phyloP scores from a whole-genome alignment of 2,113 vertebrate genomes.

The Suricata suricatta region DNA sequence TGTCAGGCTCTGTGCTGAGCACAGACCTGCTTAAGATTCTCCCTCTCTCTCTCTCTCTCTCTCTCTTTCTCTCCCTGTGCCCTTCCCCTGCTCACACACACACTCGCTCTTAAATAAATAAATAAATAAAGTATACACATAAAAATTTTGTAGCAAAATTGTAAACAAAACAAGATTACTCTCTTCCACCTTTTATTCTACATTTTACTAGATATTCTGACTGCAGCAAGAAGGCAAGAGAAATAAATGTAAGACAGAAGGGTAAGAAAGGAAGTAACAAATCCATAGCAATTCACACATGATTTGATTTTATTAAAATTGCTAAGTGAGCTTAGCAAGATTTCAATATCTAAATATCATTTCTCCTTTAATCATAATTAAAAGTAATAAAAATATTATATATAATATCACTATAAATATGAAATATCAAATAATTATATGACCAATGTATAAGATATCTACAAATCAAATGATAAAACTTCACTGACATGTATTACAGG shows the following conservation, averaged over 20 bases:
- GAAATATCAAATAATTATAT: neutral
- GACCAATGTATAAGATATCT: neutral
- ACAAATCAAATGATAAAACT: neutral
- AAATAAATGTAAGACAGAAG: neutral
- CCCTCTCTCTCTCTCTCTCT: accelerated
- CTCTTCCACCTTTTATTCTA: neutral
- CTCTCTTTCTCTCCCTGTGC: too few species aligned
- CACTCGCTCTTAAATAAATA: neutral
- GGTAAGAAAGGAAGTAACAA: neutral
- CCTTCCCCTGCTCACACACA: too few species aligned
- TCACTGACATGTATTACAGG: neutral
- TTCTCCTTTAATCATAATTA: neutral
- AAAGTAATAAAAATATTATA: neutral
- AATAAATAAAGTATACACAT: constrained; percentile 1
- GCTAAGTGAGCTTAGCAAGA: neutral
- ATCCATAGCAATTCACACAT: neutral
- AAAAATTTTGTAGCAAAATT: neutral
- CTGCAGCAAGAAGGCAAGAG: neutral
- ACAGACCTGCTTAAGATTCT: too few species aligned
- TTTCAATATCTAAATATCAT: neutral
- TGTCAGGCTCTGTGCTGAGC: too few species aligned
- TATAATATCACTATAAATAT: neutral
- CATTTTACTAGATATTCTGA: neutral
- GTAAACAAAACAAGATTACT: constrained; percentile 1
- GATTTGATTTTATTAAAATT: neutral